These are phyloP conservation scores for Lithophane semibrunnea DNA, from an alignment of 2,888 invertebrate species.

Conservation along the genomic window DNA sequence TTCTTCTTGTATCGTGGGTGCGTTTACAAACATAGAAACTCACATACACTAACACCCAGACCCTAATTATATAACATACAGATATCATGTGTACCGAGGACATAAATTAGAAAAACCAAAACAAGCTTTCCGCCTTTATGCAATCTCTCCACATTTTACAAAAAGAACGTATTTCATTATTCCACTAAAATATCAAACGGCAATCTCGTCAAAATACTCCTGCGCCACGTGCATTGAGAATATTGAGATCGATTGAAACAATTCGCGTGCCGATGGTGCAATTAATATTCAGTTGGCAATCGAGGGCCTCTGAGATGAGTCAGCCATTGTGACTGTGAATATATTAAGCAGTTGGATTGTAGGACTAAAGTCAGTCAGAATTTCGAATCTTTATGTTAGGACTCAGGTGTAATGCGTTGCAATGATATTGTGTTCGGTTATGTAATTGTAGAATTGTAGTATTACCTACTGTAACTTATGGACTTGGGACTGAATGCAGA, in stretches of 20 bases:
- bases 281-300: slow-evolving; percentile 63
- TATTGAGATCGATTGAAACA: slow-evolving; percentile 34
- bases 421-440: background rate
- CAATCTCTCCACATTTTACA: background rate
- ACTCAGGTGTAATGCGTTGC: background rate
- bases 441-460: background rate
- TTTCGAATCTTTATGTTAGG: background rate
- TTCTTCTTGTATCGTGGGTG: no score
- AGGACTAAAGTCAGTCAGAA: slow-evolving; percentile 5
- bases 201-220: slow-evolving; percentile 13
- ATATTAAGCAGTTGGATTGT: slow-evolving; percentile 24
- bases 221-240: slow-evolving; percentile 35
- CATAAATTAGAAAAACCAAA: background rate
- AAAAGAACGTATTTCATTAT: background rate
- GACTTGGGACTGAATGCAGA: background rate
- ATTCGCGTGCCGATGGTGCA: slow-evolving; percentile 51
- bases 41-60: no score
- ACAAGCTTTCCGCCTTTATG: background rate
- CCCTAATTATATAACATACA: background rate
- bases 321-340: slow-evolving; percentile 51
- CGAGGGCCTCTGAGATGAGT: slow-evolving; percentile 52
- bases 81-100: background rate
- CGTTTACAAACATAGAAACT: no score
- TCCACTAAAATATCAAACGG: slow-evolving; percentile 9
- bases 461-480: background rate